phyloP scores from a whole-genome alignment of 2,888 invertebrate genomes.

The Geophilus truncorum region DNA sequence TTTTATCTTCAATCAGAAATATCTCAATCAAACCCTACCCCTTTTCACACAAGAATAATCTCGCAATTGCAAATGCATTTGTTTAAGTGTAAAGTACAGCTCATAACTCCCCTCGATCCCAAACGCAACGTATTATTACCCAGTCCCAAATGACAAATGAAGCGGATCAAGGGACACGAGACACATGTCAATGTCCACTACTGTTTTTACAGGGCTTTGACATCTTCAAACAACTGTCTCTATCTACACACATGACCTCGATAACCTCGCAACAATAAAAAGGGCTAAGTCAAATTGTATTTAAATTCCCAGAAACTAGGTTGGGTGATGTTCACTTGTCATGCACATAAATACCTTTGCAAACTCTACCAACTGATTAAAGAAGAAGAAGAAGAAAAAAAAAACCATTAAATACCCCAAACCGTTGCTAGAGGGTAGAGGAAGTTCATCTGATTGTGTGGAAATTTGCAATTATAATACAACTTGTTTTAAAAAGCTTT shows the following conservation, averaged over 20 bases:
- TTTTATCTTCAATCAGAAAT: background rate
- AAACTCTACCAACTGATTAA: background rate
- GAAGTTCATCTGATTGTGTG: background rate
- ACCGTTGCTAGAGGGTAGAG: background rate
- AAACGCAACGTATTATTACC: background rate
- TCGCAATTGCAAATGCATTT: background rate
- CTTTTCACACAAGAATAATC: background rate
- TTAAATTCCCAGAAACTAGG: background rate
- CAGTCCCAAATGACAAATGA: background rate
- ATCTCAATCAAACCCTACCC: background rate
- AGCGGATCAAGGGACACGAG: conserved; percentile 17
- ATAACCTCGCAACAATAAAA: background rate
- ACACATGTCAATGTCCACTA: conserved; percentile 17
- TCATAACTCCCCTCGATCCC: background rate
- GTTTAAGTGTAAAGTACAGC: background rate
- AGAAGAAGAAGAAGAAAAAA: background rate
- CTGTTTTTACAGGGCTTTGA: conserved; percentile 13
- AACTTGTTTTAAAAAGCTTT: background rate
- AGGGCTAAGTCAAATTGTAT: background rate
- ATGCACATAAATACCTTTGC: background rate
- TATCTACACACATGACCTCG: background rate
- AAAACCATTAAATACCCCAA: background rate
- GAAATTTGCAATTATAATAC: background rate
- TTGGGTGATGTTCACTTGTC: background rate
- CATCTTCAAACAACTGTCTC: background rate